Evolutionary conservation across 2,797 vertebrate species (phyloP), one percentile per base, ranked within the genome.

Genomic region (Limnodromus scolopaceus): DNA sequence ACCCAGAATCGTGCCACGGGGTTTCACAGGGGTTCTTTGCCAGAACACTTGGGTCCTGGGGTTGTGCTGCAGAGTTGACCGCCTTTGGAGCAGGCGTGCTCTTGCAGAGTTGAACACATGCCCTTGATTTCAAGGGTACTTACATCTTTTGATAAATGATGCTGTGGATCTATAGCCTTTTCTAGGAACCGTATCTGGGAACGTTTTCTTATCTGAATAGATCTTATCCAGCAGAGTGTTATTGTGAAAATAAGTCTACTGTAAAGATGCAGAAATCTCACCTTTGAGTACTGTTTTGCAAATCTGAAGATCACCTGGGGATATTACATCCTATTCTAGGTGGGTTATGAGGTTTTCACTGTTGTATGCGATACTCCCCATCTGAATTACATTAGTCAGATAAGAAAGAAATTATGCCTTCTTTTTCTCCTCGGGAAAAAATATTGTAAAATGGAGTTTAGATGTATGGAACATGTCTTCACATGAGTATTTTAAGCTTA

Each of bases 201-300:
- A n/a, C 0, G 0, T 53, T 54, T 60, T 80, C 64, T 84, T 93
- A 87, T 51, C 49, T 79, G 51, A 76, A 74, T n/a, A 91, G 87
- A 82, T 76, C 75, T 85, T 89, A 92, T 71, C 63, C 64, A 87
- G 43, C 53, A 68, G 68, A 74, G 28, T 32, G n/a, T 41, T 49
- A 71, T 34, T 81, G 84, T 84, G 55, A 65, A 75, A 74, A 58
- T 60, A 77, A 66, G 22, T 70, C 66, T 84, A 69, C 89, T 48
- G 15, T 63, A 70, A 85, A 92, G 68, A 48, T 46, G 14, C 12
- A 66, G 75, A 63, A 91, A 74, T 80, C 55, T 91, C 53, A 84
- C 46, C 36, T 91, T 81, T 75, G 16, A 39, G 72, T 38, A 60
- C n/a, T 82, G 34, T 74, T 94, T 69, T 69, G 64, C 30, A 85